Percentiles rank a stretch among this genome's conserved stretches.
Evolutionary conservation across 2,113 vertebrate genomes (phyloP).

Genomic region (Oceanodroma tethys): DNA sequence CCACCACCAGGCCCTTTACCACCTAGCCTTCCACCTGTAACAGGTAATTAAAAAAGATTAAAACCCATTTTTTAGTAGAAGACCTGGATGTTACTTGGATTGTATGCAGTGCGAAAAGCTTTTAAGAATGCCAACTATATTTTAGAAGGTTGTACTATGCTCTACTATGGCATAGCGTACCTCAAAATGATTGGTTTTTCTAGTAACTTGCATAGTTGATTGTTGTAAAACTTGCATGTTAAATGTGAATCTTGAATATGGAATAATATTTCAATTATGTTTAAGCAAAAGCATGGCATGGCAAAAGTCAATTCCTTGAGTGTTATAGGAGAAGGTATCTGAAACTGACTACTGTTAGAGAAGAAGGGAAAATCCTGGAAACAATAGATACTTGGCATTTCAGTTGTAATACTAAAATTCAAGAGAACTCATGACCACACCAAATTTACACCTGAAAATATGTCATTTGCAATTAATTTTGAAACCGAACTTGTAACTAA

Average conservation of each 20-base stretch:
- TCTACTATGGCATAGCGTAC: not conserved
- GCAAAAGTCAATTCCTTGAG: not conserved
- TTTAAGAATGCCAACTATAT: not conserved
- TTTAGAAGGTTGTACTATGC: not conserved
- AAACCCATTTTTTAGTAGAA: not conserved
- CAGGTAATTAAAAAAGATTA: conserved; percentile 74
- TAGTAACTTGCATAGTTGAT: not conserved
- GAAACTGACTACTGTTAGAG: not conserved
- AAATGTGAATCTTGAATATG: not conserved
- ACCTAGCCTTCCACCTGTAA: conserved; percentile 91
- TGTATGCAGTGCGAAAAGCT: not conserved
- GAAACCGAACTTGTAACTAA: not conserved
- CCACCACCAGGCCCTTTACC: conserved; percentile 88
- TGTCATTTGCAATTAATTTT: not conserved
- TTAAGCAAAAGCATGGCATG: not conserved
- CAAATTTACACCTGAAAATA: not conserved
- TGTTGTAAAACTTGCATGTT: not conserved
- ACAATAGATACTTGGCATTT: not conserved
- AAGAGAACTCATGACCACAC: not conserved
- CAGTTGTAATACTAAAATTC: not conserved
- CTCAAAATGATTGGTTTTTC: not conserved
- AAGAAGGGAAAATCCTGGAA: not conserved
- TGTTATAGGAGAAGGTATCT: not conserved
- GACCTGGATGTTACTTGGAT: not conserved
- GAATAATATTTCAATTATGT: not conserved